Conservation (phyloP, 1,140 invertebrate genomes). For the Babylonia areolata region DNA sequence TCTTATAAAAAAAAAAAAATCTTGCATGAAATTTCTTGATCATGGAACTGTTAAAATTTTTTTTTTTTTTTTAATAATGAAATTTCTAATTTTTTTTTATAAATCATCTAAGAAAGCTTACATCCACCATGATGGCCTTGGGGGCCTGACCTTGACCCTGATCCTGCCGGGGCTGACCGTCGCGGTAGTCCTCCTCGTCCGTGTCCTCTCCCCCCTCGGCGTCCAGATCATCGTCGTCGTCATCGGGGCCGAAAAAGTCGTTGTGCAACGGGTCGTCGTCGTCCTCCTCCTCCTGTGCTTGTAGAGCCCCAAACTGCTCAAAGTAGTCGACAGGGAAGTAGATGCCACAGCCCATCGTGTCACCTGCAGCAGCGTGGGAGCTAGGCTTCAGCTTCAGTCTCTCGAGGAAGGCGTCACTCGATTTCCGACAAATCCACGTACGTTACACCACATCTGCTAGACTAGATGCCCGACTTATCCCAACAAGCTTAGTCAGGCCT, state of each 20-base stretch:
- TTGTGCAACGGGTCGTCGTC: conserved; percentile 64
- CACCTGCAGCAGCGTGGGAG: conserved; percentile 74
- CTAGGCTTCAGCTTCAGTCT: too few species aligned
- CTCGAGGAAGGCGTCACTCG: too few species aligned
- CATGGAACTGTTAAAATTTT: too few species aligned
- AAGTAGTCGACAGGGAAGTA: conserved; percentile 79
- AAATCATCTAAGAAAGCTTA: too few species aligned
- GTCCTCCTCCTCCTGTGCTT: conserved; percentile 53
- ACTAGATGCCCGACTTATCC: too few species aligned
- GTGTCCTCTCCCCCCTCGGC: conserved; percentile 37
- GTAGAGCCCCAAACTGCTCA: conserved; percentile 70
- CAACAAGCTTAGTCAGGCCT: too few species aligned
- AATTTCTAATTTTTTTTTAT: too few species aligned
- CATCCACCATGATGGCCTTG: not conserved
- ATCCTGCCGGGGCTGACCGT: conserved; percentile 4
- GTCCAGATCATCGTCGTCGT: conserved; percentile 59
- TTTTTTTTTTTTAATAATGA: too few species aligned
- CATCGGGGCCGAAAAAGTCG: conserved; percentile 58
- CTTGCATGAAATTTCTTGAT: too few species aligned
- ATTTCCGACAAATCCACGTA: too few species aligned
- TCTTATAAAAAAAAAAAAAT: too few species aligned
- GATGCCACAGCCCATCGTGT: conserved; percentile 81
- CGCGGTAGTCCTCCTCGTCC: conserved; percentile 36
- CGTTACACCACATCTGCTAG: too few species aligned
- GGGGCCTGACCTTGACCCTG: conserved; percentile 23